Conservation (phyloP, 2,888 invertebrate genomes). For the Parelbella ahira region DNA sequence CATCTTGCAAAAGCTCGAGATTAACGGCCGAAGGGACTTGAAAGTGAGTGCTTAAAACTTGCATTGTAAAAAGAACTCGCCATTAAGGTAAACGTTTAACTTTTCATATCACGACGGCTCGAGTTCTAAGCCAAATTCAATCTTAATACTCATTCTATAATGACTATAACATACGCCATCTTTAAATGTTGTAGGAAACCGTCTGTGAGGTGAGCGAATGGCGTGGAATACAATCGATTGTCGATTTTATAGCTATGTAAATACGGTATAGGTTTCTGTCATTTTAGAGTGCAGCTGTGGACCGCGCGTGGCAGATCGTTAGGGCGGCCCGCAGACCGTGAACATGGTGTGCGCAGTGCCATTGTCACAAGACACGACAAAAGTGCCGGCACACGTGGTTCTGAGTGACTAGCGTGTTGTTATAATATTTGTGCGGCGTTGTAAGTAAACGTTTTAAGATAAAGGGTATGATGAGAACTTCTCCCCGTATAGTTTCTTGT, state of each 20-base stretch:
- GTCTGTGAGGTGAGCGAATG: not conserved
- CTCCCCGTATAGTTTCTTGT: too few relatives aligned
- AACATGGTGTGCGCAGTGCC: constrained; percentile 5
- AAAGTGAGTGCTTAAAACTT: constrained; percentile 25
- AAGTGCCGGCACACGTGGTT: too few relatives aligned
- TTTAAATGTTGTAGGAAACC: too few relatives aligned
- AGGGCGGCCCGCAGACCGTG: constrained; percentile 15
- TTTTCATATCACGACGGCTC: constrained; percentile 4
- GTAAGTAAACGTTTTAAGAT: too few relatives aligned
- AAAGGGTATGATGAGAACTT: too few relatives aligned
- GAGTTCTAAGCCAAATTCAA: not conserved
- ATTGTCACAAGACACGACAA: too few relatives aligned
- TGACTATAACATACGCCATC: too few relatives aligned
- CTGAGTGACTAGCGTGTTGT: too few relatives aligned
- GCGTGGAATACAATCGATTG: constrained; percentile 1
- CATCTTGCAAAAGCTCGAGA: constrained; percentile 21
- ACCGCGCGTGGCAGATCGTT: constrained; percentile 9
- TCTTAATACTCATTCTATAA: not conserved
- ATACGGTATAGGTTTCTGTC: too few relatives aligned
- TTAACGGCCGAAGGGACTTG: constrained; percentile 21
- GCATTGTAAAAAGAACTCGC: constrained; percentile 25
- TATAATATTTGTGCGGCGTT: too few relatives aligned
- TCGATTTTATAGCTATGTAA: not conserved
- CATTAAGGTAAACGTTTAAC: constrained; percentile 10
- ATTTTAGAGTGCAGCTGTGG: too few relatives aligned